Evolutionary conservation across 2,113 vertebrate species (phyloP).

Genomic region (Halcyon senegalensis): DNA sequence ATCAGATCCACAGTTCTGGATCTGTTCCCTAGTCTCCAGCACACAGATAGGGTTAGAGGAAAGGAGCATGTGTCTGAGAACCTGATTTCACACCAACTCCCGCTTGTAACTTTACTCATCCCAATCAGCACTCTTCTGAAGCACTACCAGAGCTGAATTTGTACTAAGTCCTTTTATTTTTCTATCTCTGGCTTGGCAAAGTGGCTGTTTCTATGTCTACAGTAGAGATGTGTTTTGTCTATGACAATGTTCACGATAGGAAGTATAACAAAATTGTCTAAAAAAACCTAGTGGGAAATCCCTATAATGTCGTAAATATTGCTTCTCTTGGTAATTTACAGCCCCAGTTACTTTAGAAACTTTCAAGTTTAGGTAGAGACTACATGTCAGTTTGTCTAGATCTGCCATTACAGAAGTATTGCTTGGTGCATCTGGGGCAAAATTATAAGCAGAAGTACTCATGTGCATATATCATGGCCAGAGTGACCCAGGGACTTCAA

Average conservation of each 20-base stretch:
- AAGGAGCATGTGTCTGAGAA: background rate
- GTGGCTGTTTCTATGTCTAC: background rate
- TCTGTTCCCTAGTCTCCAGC: background rate
- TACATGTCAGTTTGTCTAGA: background rate
- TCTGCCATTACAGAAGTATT: background rate
- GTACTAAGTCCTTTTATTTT: background rate
- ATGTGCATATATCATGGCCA: too few relatives aligned
- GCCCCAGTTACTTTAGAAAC: background rate
- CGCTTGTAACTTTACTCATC: fast-evolving
- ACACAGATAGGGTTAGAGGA: background rate
- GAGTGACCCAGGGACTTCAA: background rate
- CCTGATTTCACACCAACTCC: background rate
- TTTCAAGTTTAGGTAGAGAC: background rate
- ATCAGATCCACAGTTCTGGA: background rate
- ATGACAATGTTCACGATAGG: background rate
- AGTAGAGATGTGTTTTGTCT: background rate
- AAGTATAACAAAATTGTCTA: background rate
- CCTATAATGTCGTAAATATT: background rate
- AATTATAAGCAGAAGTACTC: background rate
- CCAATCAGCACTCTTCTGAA: background rate
- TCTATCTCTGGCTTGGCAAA: background rate
- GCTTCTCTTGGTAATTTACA: background rate
- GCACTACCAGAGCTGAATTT: background rate
- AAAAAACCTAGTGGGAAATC: background rate
- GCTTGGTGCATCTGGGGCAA: background rate